Percentiles rank a stretch among this genome's conserved stretches.
These are phyloP conservation scores for Actias luna DNA, from an alignment of 2,888 invertebrate genomes.

Conservation along the genomic window DNA sequence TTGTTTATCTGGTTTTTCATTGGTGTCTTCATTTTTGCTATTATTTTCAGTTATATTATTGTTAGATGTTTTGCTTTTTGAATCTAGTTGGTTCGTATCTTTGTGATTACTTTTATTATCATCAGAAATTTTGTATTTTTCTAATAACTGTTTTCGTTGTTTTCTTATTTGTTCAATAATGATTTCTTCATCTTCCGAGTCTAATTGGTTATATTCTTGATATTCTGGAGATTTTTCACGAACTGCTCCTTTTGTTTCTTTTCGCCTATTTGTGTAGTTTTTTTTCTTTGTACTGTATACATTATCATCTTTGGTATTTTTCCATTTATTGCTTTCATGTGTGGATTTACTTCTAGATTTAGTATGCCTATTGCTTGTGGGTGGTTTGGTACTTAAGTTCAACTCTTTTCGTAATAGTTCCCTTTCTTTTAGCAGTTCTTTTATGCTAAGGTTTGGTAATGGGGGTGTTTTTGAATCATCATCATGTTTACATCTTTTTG, in stretches of 20 bases:
- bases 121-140: constrained; percentile 56
- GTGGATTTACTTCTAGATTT: constrained; percentile 28
- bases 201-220: constrained; percentile 83
- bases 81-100: constrained; percentile 25
- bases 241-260: constrained; percentile 19
- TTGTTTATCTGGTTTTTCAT: constrained; percentile 51
- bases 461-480: constrained; percentile 67
- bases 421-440: constrained; percentile 63
- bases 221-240: constrained; percentile 67
- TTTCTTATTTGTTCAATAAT: constrained; percentile 94
- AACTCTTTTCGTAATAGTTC: constrained; percentile 61
- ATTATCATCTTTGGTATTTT: constrained; percentile 36
- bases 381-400: constrained; percentile 46
- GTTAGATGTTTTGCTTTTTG: constrained; percentile 20
- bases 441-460: constrained; percentile 54
- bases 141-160: constrained; percentile 92
- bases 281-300: constrained; percentile 26
- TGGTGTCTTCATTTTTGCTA: constrained; percentile 19
- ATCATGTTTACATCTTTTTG: constrained; percentile 35
- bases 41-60: constrained; percentile 24
- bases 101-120: constrained; percentile 30
- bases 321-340: constrained; percentile 41
- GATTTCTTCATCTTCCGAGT: constrained; percentile 93
- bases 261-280: constrained; percentile 28
- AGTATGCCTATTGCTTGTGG: constrained; percentile 31